These are phyloP conservation scores for Erpornis zantholeuca DNA, from an alignment of 2,113 vertebrate species.

Conservation along the genomic window DNA sequence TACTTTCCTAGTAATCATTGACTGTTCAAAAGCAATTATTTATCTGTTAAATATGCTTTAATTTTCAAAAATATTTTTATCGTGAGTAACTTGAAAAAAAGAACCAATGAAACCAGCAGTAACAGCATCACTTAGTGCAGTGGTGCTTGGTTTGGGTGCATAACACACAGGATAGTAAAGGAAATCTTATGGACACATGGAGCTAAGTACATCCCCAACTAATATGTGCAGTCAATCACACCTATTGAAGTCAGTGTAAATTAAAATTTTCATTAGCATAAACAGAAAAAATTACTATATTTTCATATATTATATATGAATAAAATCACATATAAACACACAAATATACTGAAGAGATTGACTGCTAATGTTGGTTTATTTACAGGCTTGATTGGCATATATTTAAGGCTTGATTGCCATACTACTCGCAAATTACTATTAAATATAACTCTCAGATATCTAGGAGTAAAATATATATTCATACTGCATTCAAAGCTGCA, in stretches of 20 bases:
- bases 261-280: background rate
- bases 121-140: background rate
- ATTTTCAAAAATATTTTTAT: background rate
- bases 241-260: background rate
- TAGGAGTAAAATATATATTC: background rate
- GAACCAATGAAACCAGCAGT: background rate
- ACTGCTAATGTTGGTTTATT: background rate
- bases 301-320: background rate
- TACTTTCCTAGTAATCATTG: background rate
- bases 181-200: background rate
- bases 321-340: background rate
- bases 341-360: background rate
- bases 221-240: background rate
- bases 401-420: background rate
- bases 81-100: background rate
- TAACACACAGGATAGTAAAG: background rate
- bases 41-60: background rate
- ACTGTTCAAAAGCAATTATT: background rate
- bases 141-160: background rate
- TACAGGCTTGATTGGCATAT: background rate
- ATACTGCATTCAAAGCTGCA: background rate
- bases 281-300: background rate
- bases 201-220: background rate
- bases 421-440: background rate
- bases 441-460: background rate